A percentile compares a stretch with the other conserved stretches of the same genome.
Evolutionary conservation across 2,888 invertebrate genomes (phyloP).

Genomic region (Sesia apiformis): DNA sequence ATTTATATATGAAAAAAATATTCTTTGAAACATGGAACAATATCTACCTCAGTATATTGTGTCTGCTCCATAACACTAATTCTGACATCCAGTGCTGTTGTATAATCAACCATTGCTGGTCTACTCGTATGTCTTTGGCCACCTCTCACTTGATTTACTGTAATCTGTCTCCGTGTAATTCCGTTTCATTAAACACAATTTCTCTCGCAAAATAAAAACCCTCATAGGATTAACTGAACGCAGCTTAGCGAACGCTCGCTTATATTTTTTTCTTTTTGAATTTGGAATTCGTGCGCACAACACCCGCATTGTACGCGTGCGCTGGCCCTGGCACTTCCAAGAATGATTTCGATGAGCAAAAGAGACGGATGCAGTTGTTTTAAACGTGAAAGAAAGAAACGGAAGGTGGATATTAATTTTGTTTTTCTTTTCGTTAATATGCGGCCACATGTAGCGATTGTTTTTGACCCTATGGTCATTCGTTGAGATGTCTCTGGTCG

Average conservation of each 20-base stretch:
- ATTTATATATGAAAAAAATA: too few species aligned
- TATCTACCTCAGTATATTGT: too few species aligned
- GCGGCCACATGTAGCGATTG: constrained; percentile 72
- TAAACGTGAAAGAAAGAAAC: constrained; percentile 20
- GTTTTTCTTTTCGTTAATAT: constrained; percentile 69
- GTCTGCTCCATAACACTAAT: too few species aligned
- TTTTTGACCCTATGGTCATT: constrained; percentile 72
- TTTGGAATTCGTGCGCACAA: constrained; percentile 62
- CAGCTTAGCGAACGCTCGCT: constrained; percentile 9
- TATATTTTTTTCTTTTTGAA: constrained; percentile 46
- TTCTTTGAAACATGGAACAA: too few species aligned
- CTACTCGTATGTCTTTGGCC: too few species aligned
- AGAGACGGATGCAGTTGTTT: constrained; percentile 19
- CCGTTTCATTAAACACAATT: background rate
- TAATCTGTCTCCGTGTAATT: background rate
- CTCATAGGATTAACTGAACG: background rate
- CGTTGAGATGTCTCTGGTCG: constrained; percentile 18
- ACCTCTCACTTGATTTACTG: background rate
- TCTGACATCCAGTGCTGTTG: too few species aligned
- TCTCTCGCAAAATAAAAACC: background rate
- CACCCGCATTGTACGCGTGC: constrained; percentile 68
- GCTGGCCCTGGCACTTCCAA: constrained; percentile 57
- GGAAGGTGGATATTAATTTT: constrained; percentile 47
- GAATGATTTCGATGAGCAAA: constrained; percentile 63
- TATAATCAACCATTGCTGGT: too few species aligned